Percentiles rank a stretch among this genome's conserved stretches.
These are phyloP conservation scores for Phallusia fumigata DNA, from an alignment of 23 tunicate species.

Conservation along the genomic window DNA sequence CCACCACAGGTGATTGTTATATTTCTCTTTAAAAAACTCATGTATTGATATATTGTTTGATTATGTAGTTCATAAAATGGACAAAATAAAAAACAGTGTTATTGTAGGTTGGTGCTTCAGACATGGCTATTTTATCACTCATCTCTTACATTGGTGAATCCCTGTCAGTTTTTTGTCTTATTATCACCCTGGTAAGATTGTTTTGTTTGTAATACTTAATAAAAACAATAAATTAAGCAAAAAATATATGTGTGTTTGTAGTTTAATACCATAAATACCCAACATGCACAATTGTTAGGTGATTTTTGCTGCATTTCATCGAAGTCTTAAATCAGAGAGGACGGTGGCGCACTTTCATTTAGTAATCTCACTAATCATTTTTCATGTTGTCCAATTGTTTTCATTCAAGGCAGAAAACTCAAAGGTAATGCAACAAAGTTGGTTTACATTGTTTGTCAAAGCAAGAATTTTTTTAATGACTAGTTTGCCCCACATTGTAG, in stretches of 20 bases:
- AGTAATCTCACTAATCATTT: slow-evolving; percentile 52
- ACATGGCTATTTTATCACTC: slow-evolving; percentile 26
- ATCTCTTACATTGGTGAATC: slow-evolving; percentile 77
- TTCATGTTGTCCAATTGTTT: slow-evolving; percentile 72
- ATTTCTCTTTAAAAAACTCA: too few species aligned
- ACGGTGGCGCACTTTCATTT: slow-evolving; percentile 80
- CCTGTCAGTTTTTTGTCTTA: slow-evolving; percentile 59
- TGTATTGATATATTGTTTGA: too few species aligned
- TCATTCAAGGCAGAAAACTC: slow-evolving; percentile 49
- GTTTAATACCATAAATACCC: too few species aligned
- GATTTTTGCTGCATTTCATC: slow-evolving; percentile 51
- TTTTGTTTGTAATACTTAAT: background rate
- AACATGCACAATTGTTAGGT: too few species aligned
- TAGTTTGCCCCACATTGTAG: too few species aligned
- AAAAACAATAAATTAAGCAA: too few species aligned
- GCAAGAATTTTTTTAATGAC: too few species aligned
- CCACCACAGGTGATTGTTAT: slow-evolving; percentile 57
- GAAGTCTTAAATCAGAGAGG: slow-evolving; percentile 56
- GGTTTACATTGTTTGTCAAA: too few species aligned
- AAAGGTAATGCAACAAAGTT: slow-evolving; percentile 21
- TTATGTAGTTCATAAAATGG: too few species aligned
- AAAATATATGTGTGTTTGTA: too few species aligned
- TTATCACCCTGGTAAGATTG: slow-evolving; percentile 63
- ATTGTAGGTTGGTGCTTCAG: slow-evolving; percentile 35
- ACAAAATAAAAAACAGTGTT: too few species aligned